A percentile compares a stretch with the other conserved stretches of the same genome.
phyloP scores from a whole-genome alignment of 2,797 vertebrate species.

The Gambelia wislizenii region DNA sequence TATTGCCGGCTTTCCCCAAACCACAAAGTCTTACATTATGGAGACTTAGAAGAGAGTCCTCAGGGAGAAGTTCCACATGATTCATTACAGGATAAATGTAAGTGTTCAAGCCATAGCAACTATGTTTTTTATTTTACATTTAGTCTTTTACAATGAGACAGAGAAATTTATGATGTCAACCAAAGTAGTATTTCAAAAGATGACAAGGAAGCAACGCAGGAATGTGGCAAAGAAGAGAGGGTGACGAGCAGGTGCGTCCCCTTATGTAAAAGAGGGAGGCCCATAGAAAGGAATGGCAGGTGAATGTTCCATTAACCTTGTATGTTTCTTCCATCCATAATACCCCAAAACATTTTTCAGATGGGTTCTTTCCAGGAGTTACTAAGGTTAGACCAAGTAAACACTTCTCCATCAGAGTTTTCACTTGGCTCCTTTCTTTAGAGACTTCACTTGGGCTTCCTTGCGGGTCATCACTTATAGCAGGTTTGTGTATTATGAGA shows the following conservation, averaged over 20 bases:
- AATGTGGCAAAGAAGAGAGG: background rate
- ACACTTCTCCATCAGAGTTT: background rate
- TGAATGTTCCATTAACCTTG: background rate
- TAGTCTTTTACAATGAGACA: background rate
- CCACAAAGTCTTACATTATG: constrained; percentile 99
- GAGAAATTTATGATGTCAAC: background rate
- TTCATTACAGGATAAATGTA: constrained; percentile 97
- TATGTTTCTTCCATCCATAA: background rate
- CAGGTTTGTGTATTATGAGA: background rate
- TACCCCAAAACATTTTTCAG: background rate
- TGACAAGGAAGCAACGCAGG: background rate
- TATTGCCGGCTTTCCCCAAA: constrained; percentile 98
- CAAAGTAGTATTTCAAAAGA: background rate
- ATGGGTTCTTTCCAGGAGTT: background rate
- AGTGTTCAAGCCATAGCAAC: constrained; percentile 69
- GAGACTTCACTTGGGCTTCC: background rate
- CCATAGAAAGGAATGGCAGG: background rate
- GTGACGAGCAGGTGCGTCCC: too few relatives aligned
- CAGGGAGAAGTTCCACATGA: constrained; percentile 97
- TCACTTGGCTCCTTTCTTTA: background rate
- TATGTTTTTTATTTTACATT: background rate
- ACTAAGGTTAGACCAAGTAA: background rate
- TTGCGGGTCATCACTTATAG: background rate
- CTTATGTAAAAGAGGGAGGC: background rate
- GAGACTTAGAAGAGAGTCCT: constrained; percentile 97